These are phyloP conservation scores for Pseudococcus jackbeardsleyi DNA, from an alignment of 2,888 invertebrate species.

Conservation along the genomic window DNA sequence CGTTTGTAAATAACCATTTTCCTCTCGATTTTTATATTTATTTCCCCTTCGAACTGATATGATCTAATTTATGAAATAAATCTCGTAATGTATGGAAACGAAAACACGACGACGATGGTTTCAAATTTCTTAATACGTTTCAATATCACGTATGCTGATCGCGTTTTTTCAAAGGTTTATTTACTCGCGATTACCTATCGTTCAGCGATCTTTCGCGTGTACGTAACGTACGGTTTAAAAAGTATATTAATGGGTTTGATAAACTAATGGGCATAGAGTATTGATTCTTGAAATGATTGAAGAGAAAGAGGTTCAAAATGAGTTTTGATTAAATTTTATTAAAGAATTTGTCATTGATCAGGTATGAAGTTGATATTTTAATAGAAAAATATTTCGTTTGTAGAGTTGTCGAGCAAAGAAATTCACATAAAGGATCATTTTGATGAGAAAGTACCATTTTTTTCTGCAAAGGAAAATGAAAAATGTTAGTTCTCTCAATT, in stretches of 20 bases:
- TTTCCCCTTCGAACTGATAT: not conserved
- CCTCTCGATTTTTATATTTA: not conserved
- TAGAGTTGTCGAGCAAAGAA: too few relatives aligned
- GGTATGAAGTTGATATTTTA: too few relatives aligned
- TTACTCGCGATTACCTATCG: not conserved
- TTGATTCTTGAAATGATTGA: not conserved
- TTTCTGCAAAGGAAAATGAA: too few relatives aligned
- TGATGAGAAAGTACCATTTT: too few relatives aligned
- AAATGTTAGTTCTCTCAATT: too few relatives aligned
- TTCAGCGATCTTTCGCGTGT: not conserved
- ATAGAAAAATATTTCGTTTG: too few relatives aligned
- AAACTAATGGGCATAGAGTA: not conserved
- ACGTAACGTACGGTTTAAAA: not conserved
- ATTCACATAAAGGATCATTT: too few relatives aligned
- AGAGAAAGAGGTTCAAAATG: too few relatives aligned
- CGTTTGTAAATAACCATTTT: not conserved
- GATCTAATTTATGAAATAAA: not conserved
- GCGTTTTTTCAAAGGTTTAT: not conserved
- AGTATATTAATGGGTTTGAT: not conserved
- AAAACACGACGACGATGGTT: not conserved
- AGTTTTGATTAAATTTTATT: too few relatives aligned
- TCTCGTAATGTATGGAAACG: not conserved
- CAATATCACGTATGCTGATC: not conserved
- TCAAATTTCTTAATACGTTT: conserved; percentile 7
- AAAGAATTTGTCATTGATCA: too few relatives aligned